These are phyloP conservation scores for Fopius arisanus DNA, from an alignment of 1,140 invertebrate genomes.

Conservation along the genomic window DNA sequence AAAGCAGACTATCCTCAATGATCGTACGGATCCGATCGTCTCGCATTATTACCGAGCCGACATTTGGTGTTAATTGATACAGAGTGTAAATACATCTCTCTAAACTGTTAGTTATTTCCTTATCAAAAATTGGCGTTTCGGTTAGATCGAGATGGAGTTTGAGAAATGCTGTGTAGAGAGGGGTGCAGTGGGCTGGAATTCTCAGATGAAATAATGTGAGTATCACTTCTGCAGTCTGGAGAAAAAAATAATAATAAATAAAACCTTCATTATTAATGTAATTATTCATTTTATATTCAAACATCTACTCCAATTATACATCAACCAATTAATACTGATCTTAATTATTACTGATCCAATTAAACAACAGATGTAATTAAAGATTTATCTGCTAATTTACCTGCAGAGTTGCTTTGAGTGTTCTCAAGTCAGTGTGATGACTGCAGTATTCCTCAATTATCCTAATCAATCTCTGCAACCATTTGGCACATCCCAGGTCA, in stretches of 20 bases:
- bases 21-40: conserved; percentile 47
- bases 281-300: not conserved
- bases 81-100: conserved; percentile 55
- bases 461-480: conserved; percentile 50
- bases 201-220: conserved; percentile 47
- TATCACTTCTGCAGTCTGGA: conserved; percentile 48
- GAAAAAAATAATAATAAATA: conserved; percentile 24
- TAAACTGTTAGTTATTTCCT: conserved; percentile 50
- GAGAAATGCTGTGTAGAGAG: conserved; percentile 50
- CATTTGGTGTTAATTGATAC: conserved; percentile 48
- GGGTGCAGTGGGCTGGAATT: conserved; percentile 46
- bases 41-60: conserved; percentile 48
- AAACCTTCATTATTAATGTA: not conserved
- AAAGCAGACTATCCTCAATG: conserved; percentile 38
- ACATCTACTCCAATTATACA: not conserved
- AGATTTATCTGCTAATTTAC: conserved; percentile 38
- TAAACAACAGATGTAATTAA: too few relatives aligned
- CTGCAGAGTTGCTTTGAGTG: conserved; percentile 51
- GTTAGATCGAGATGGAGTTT: conserved; percentile 52
- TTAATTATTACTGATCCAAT: too few relatives aligned
- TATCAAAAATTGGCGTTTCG: conserved; percentile 53
- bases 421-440: conserved; percentile 55
- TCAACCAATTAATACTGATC: too few relatives aligned
- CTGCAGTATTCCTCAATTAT: conserved; percentile 57
- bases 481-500: conserved; percentile 53